Evolutionary conservation across 2,797 vertebrate genomes (phyloP), one percentile per base, ranked within the genome.

Genomic region (Hybognathus amarus): DNA sequence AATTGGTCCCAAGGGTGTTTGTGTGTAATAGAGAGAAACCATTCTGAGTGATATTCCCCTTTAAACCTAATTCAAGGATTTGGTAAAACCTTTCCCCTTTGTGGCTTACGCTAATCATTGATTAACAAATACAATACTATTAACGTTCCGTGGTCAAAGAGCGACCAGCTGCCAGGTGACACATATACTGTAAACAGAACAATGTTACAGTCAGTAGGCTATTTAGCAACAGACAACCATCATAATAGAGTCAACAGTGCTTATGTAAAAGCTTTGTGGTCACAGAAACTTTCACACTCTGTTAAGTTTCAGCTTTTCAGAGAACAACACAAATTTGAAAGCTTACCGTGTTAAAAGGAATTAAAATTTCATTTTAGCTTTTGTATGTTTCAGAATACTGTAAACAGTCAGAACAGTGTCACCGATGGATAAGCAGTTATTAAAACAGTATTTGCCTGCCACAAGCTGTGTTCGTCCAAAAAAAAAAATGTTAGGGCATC

Each of bases 121-220:
- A 92, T 92, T 94, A 93, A 91, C 88, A 77, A 90, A 90, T 87
- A 87, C 89, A 92, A 94, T 88, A 84, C 89, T 93, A 89, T 93
- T 92, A 93, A 89, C 83, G 83, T 88, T 87, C 88, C 86, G 86
- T 89, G 90, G 87, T 93, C 88, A 90, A 88, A 88, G 89, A 91
- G 87, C 88, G 90, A 90, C 91, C 87, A 83, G 88, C 90, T 88
- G 91, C 90, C 85, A 92, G 89, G 88, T 93, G 89, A 92, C 90
- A 91, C 90, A 91, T 82, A 91, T 93, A 67, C 68, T 70, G 64
- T 79, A 69, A 84, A 85, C 33, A 82, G 38, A 78, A 68, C 80
- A 56, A 70, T 18, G 74, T 76, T 61, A 76, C 54, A 76, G 5
- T 27, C 13, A 76, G 15, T 24, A n/a, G n/a, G n/a, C n/a, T 59